Evolutionary conservation across 2,888 invertebrate genomes (phyloP).

Genomic region (Cephus rjabovi): DNA sequence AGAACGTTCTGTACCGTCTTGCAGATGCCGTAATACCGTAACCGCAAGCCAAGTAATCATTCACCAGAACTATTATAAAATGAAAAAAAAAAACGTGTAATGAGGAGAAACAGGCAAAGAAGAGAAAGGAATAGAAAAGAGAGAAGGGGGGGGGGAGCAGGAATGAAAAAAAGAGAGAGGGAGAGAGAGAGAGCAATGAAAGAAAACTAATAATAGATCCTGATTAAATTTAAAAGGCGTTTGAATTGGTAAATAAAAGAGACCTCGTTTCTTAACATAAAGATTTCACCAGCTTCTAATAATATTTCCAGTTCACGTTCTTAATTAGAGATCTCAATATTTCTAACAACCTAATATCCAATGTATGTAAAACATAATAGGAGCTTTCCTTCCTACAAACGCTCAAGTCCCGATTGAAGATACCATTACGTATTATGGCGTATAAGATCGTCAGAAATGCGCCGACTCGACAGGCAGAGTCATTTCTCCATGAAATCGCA

Average conservation of each 20-base stretch:
- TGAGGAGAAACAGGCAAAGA: neutral
- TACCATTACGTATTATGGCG: neutral
- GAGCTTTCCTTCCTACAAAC: neutral
- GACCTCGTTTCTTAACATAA: neutral
- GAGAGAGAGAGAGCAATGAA: neutral
- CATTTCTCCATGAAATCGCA: neutral
- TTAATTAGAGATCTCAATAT: neutral
- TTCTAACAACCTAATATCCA: neutral
- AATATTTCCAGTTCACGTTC: neutral
- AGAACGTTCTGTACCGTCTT: neutral
- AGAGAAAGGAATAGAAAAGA: neutral
- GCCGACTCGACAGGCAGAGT: neutral
- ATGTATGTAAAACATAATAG: neutral
- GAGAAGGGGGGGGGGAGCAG: neutral
- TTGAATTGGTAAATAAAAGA: neutral
- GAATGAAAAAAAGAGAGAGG: neutral
- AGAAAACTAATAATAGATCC: neutral
- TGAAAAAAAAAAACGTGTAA: neutral
- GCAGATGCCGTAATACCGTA: neutral
- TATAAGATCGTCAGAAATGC: neutral
- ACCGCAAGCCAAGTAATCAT: neutral
- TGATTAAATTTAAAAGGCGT: neutral
- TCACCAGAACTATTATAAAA: neutral
- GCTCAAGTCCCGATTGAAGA: neutral
- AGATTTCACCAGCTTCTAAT: neutral